A percentile compares a stretch with the other conserved stretches of the same genome.
Evolutionary conservation across 2,113 vertebrate genomes (phyloP).

Genomic region (Dipodomys ordii): DNA sequence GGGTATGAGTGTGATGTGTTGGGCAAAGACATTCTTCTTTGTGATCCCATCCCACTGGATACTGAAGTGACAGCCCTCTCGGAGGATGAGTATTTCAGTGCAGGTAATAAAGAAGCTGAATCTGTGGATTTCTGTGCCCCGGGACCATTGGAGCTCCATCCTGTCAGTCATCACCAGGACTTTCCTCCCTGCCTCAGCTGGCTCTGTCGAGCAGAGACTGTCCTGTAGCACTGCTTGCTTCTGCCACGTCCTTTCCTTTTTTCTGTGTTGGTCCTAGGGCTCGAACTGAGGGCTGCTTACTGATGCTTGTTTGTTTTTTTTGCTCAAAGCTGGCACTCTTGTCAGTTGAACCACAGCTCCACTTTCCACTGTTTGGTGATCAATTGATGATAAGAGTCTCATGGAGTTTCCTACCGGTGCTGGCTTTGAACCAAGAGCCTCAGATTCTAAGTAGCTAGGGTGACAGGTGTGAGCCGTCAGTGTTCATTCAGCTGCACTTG

Average conservation of each 20-base stretch:
- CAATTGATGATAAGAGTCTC: too few relatives aligned
- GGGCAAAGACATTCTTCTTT: conserved; percentile 96
- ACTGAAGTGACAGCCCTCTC: conserved; percentile 97
- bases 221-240: not conserved
- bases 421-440: too few relatives aligned
- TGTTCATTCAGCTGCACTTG: too few relatives aligned
- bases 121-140: not conserved
- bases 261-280: too few relatives aligned
- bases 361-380: too few relatives aligned
- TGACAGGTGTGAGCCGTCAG: too few relatives aligned
- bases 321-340: not conserved
- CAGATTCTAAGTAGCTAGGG: too few relatives aligned
- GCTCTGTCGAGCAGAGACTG: not conserved
- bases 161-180: not conserved
- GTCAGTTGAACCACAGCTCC: too few relatives aligned
- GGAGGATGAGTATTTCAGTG: conserved; percentile 97
- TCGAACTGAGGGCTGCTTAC: too few relatives aligned
- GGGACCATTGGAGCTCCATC: not conserved
- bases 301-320: not conserved
- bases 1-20: conserved; percentile 97
- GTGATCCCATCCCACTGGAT: conserved; percentile 96
- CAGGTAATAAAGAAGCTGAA: conserved; percentile 86
- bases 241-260: not conserved
- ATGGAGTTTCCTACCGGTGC: too few relatives aligned
- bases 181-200: not conserved